Base-by-base conservation (phyloP, 2,113 vertebrate genomes). In the Chloropsis cyanopogon region DNA sequence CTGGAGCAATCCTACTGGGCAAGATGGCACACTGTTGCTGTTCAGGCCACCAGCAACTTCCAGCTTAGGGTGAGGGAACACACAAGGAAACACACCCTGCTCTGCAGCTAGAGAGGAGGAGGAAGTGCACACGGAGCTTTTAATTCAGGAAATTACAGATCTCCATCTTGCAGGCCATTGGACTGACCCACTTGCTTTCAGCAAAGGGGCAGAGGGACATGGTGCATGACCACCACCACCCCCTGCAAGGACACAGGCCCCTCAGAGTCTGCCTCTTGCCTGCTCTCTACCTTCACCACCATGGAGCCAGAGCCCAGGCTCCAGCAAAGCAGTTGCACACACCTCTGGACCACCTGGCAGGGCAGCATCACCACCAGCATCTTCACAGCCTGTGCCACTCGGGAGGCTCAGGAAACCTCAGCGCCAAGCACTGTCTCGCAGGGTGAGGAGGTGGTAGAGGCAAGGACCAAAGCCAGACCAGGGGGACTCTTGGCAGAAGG, bases 351-450 rank as follows among this genome's bases (percentile, higher is more conserved):
- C 68, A 21, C 9, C 3, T 4, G 1, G 47, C 42, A 33, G 24
- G 50, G 29, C 39, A 73, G 44, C 0, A 5, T 33, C 68, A 41
- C 7, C 0, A 0, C 41, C 2, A 2, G 41, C 0, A 0, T 69
- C 79, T 59, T 17, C 21, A 44, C 2, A 2, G 63, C 26, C 76
- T 1, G 1, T 10, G 3, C 35, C 22, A 9, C 41, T 13, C 3
- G 0, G 2, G 0, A 70, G 39, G 41, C 76, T 52, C 47, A 37
- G 57, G 49, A 75, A 46, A 37, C 26, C 56, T 15, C 49, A 77
- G 59, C 71, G 42, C 53, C 29, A 37, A 54, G 31, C 60, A 52
- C 15, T 4, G 2, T 7, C 15, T 14, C 60, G 60, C 72, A 75
- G 16, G 12, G 35, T 15, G 19, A 61, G 56, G 22, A 73, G 42